Evolutionary conservation across 1,140 invertebrate species (phyloP).

Genomic region (Geopemphigus sp.): DNA sequence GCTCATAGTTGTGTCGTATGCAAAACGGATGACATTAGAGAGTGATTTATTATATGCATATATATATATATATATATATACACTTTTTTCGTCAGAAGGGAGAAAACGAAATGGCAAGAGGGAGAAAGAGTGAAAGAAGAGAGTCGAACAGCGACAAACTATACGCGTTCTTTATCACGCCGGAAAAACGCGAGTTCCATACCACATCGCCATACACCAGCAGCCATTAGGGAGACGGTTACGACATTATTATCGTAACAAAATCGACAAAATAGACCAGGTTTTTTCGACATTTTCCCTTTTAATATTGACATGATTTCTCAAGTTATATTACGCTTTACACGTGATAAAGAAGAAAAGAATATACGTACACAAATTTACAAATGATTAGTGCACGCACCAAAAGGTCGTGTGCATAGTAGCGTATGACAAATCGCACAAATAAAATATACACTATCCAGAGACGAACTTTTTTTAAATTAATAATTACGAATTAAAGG

Average conservation of each 20-base stretch:
- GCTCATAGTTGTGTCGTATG: conserved; percentile 41
- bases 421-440: too few species aligned
- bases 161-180: conserved; percentile 36
- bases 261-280: conserved; percentile 46
- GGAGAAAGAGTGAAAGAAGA: neutral
- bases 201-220: neutral
- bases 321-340: neutral
- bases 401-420: too few species aligned
- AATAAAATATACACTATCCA: too few species aligned
- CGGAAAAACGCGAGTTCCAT: conserved; percentile 8
- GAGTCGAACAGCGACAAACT: conserved; percentile 16
- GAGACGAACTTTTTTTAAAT: too few species aligned
- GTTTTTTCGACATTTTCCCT: neutral
- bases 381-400: too few species aligned
- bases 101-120: neutral
- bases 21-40: conserved; percentile 50
- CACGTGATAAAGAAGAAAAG: neutral
- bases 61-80: neutral
- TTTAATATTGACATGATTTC: conserved; percentile 33
- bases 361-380: neutral
- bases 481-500: too few species aligned
- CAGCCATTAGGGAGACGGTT: conserved; percentile 44
- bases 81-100: neutral
- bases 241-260: conserved; percentile 46
- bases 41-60: conserved; percentile 45